Percentiles rank a stretch among this genome's conserved stretches.
Evolutionary conservation across 64 coral and sea anemone genomes (phyloP).

Genomic region (Pocillopora damicornis): DNA sequence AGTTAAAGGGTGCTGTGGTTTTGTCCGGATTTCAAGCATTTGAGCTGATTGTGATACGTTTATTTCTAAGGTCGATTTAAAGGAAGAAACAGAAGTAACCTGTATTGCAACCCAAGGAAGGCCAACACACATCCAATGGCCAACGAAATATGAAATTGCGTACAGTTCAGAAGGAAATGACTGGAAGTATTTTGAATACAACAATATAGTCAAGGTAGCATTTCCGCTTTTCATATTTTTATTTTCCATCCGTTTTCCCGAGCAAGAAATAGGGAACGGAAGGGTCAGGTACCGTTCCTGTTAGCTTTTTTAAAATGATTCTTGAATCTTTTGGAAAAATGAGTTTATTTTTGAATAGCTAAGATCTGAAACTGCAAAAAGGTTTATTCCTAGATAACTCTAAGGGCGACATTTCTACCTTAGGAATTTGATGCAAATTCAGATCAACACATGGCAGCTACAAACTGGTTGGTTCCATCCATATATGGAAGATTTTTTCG

Average conservation of each 20-base stretch:
- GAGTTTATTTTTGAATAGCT: too few species aligned
- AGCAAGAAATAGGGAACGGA: too few species aligned
- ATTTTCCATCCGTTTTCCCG: too few species aligned
- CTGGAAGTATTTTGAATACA: slow-evolving; percentile 19
- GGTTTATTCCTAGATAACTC: too few species aligned
- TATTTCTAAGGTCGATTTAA: slow-evolving; percentile 6
- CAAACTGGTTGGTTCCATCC: slow-evolving; percentile 6
- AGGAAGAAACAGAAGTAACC: slow-evolving; percentile 7
- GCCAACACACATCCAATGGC: not conserved
- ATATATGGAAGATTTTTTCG: slow-evolving; percentile 39
- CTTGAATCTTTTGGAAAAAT: too few species aligned
- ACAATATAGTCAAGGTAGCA: slow-evolving; percentile 16
- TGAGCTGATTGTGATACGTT: not conserved
- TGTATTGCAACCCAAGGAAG: slow-evolving; percentile 25
- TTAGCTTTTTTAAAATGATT: too few species aligned
- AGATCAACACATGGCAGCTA: not conserved
- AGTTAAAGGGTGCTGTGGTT: too few species aligned
- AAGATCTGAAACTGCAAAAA: too few species aligned
- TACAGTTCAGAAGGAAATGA: slow-evolving; percentile 27
- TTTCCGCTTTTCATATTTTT: not conserved
- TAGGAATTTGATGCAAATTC: slow-evolving; percentile 17
- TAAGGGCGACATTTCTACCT: too few species aligned
- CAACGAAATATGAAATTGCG: slow-evolving; percentile 7
- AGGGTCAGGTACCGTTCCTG: too few species aligned
- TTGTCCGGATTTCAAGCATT: not conserved